Evolutionary conservation across 1,140 invertebrate species (phyloP).

Genomic region (Linepithema humile): DNA sequence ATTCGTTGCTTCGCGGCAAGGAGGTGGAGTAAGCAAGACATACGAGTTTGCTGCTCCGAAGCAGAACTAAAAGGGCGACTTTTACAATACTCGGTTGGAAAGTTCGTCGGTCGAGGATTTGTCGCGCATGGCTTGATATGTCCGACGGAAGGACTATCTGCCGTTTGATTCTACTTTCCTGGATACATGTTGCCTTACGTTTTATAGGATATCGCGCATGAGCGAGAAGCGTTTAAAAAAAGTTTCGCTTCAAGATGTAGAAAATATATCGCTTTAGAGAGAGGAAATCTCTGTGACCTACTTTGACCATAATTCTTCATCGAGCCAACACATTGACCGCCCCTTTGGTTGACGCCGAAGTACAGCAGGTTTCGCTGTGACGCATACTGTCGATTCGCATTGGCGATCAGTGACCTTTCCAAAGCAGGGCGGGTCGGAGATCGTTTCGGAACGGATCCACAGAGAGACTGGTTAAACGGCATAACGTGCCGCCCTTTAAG

Average conservation of each 20-base stretch:
- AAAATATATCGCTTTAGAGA: not conserved
- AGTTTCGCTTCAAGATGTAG: not conserved
- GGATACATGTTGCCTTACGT: not conserved
- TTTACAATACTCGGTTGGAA: conserved; percentile 39
- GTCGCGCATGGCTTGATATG: conserved; percentile 5
- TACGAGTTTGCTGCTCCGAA: conserved; percentile 30
- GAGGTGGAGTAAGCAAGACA: conserved; percentile 34
- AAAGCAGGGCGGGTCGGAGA: conserved; percentile 39
- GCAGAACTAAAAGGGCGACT: conserved; percentile 42
- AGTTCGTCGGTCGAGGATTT: conserved; percentile 43
- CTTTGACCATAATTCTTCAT: conserved; percentile 37
- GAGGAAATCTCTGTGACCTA: not conserved
- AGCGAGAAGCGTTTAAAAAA: not conserved
- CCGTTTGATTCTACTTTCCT: conserved; percentile 28
- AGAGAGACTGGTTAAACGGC: conserved; percentile 69
- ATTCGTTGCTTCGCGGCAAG: not conserved
- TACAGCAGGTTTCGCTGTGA: not conserved
- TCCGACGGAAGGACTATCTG: not conserved
- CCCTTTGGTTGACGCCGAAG: not conserved
- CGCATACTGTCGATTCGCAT: conserved; percentile 2
- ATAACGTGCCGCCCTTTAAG: conserved; percentile 73
- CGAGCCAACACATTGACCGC: not conserved
- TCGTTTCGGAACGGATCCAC: conserved; percentile 45
- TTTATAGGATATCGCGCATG: not conserved
- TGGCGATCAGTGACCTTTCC: conserved; percentile 53